Percentiles rank a stretch among this genome's conserved stretches.
Evolutionary conservation across 37 sponge, comb jelly and placozoan genomes (phyloP).

Genomic region (Mnemiopsis leidyi): DNA sequence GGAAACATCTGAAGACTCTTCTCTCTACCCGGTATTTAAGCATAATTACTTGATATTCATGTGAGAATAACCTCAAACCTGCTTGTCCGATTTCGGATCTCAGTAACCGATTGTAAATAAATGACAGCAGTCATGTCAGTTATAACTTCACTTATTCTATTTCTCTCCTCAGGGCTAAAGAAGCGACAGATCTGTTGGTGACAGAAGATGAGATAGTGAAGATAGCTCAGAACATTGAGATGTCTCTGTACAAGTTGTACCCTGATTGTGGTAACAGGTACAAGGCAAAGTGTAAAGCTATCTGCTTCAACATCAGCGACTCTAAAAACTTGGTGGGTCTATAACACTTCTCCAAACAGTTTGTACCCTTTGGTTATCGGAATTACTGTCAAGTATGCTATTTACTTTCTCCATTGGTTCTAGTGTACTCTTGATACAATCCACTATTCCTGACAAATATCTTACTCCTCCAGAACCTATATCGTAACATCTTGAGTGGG

Average conservation of each 20-base stretch:
- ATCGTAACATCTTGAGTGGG: slow-evolving; percentile 55
- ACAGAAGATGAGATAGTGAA: slow-evolving; percentile 64
- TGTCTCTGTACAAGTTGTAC: slow-evolving; percentile 61
- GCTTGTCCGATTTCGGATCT: too few relatives aligned
- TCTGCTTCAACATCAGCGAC: slow-evolving; percentile 65
- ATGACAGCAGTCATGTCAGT: too few relatives aligned
- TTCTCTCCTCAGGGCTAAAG: slow-evolving; percentile 24
- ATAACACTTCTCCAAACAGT: too few relatives aligned
- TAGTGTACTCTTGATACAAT: too few relatives aligned
- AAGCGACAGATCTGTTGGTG: slow-evolving; percentile 53
- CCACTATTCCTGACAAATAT: too few relatives aligned
- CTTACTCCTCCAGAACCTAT: slow-evolving; percentile 1
- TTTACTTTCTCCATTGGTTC: too few relatives aligned
- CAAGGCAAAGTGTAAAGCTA: slow-evolving; percentile 62
- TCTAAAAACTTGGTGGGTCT: slow-evolving; percentile 51
- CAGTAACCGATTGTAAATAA: too few relatives aligned
- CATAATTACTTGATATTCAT: too few relatives aligned
- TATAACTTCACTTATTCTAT: neutral
- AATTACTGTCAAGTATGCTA: too few relatives aligned
- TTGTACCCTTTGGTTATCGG: too few relatives aligned
- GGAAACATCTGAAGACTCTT: slow-evolving; percentile 51
- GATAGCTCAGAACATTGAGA: slow-evolving; percentile 63
- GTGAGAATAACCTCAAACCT: too few relatives aligned
- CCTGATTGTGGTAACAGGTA: slow-evolving; percentile 59
- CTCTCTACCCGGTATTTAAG: slow-evolving; percentile 48